These are phyloP conservation scores for Eriocheir sinensis DNA, from an alignment of 1,140 invertebrate species.

Conservation along the genomic window DNA sequence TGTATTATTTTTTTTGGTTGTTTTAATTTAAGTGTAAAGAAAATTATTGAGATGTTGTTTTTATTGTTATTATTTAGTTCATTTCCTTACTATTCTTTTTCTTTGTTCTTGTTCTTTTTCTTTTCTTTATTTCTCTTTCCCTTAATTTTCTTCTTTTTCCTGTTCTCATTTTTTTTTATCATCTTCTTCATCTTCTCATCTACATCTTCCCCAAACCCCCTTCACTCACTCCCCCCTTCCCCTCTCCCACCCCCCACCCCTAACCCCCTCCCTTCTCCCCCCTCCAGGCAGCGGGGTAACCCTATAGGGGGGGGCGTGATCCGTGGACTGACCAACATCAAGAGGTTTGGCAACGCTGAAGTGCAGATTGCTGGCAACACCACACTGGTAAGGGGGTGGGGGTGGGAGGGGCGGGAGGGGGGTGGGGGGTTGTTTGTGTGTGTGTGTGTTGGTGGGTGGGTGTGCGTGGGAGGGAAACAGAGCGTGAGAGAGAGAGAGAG, in stretches of 20 bases:
- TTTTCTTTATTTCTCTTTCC: background rate
- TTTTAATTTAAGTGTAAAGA: too few species aligned
- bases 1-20: too few species aligned
- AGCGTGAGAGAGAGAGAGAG: too few species aligned
- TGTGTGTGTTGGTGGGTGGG: too few species aligned
- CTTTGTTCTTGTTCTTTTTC: background rate
- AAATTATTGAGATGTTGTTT: too few species aligned
- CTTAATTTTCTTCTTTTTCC: background rate
- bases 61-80: too few species aligned
- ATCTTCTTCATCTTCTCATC: background rate
- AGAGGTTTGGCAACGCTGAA: conserved; percentile 77
- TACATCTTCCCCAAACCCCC: too few species aligned
- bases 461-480: too few species aligned
- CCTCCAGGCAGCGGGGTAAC: conserved; percentile 44
- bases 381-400: conserved; percentile 67
- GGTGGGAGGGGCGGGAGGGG: too few species aligned
- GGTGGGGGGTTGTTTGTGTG: too few species aligned
- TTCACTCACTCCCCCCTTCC: too few species aligned
- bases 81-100: background rate
- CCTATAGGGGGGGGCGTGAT: conserved; percentile 75
- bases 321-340: conserved; percentile 73
- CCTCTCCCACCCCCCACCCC: background rate
- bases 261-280: background rate
- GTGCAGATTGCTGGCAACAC: conserved; percentile 77
- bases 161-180: background rate